Percentiles rank a stretch among this genome's conserved stretches.
Evolutionary conservation across 2,797 vertebrate genomes (phyloP).

Genomic region (Cottoperca gobio): DNA sequence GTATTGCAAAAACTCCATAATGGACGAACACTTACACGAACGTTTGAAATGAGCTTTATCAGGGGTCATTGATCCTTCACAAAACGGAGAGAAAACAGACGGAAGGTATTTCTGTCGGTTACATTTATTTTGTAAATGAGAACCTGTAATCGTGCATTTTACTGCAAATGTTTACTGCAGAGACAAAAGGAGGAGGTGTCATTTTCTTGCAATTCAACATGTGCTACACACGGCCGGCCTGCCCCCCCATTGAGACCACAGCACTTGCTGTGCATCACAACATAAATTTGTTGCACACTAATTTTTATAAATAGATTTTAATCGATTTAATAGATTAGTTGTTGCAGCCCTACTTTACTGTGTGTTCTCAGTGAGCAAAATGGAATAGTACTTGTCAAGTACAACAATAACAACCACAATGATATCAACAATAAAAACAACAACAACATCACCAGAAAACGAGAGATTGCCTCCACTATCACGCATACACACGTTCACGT

Average conservation of each 20-base stretch:
- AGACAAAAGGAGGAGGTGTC: background rate
- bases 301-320: background rate
- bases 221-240: background rate
- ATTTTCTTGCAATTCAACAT: background rate
- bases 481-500: no score
- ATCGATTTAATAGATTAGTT: no score
- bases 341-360: no score
- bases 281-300: background rate
- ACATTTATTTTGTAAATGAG: background rate
- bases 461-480: no score
- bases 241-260: background rate
- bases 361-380: background rate
- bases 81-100: background rate
- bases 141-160: no score
- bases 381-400: background rate
- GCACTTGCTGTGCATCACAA: background rate
- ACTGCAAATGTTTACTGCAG: no score
- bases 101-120: no score
- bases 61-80: no score
- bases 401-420: background rate
- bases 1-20: background rate
- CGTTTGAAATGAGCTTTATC: no score
- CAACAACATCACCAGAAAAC: background rate
- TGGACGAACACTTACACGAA: no score
- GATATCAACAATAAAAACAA: background rate